Evolutionary conservation across 2,797 vertebrate genomes (phyloP).

Genomic region (Holocentrus rufus): DNA sequence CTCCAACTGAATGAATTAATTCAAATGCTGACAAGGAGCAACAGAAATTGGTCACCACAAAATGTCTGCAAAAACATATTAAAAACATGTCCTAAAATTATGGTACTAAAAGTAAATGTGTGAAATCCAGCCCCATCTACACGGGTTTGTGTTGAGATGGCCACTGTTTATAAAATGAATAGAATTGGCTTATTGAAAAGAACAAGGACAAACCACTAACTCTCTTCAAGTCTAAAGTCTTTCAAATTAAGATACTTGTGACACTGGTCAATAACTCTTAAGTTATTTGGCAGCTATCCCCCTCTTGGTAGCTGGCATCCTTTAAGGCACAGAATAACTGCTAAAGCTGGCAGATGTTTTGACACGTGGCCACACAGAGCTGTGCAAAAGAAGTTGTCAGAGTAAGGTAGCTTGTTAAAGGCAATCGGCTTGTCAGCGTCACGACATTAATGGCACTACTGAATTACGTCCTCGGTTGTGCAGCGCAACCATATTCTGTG

Average conservation of each 20-base stretch:
- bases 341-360: conserved; percentile 75
- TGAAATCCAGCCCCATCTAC: conserved; percentile 8
- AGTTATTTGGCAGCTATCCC: conserved; percentile 56
- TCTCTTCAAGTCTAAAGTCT: conserved; percentile 62
- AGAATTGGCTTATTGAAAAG: conserved; percentile 53
- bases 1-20: background rate
- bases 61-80: background rate
- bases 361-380: conserved; percentile 68
- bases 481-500: conserved; percentile 23
- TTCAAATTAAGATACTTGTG: conserved; percentile 72
- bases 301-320: conserved; percentile 63
- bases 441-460: conserved; percentile 9
- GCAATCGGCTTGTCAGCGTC: conserved; percentile 60
- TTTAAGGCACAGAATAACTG: conserved; percentile 64
- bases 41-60: background rate
- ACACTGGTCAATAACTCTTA: conserved; percentile 75
- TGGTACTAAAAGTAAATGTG: background rate
- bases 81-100: background rate
- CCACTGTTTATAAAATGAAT: conserved; percentile 22
- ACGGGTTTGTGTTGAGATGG: conserved; percentile 16
- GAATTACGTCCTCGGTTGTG: conserved; percentile 33
- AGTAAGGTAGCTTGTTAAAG: conserved; percentile 50
- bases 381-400: conserved; percentile 69
- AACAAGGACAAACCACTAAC: conserved; percentile 52
- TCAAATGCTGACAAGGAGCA: background rate